These are phyloP conservation scores for Pachyuromys duprasi DNA, from an alignment of 2,797 vertebrate genomes.

Conservation along the genomic window DNA sequence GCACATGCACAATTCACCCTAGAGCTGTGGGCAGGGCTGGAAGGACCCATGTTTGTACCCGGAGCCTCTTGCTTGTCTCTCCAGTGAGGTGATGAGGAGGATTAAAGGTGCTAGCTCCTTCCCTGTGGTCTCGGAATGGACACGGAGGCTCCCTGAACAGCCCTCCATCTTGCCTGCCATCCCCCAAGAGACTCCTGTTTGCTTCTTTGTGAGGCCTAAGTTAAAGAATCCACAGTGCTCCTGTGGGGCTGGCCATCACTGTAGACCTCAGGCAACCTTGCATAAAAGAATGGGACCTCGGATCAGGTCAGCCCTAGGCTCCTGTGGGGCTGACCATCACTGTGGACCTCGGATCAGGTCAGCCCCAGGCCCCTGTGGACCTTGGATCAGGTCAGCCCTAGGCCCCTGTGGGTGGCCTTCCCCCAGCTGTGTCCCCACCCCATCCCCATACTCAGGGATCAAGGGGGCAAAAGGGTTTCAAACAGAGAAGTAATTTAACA, in stretches of 20 bases:
- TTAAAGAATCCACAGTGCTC: background rate
- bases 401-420: accelerated
- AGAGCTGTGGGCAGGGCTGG: accelerated
- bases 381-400: accelerated
- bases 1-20: background rate
- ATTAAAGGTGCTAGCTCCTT: background rate
- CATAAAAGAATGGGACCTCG: background rate
- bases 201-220: background rate
- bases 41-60: accelerated
- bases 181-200: too few relatives aligned
- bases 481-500: background rate
- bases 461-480: background rate
- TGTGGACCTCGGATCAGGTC: too few relatives aligned
- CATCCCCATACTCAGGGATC: background rate
- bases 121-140: accelerated
- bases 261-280: background rate
- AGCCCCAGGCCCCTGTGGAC: accelerated
- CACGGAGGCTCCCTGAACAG: background rate
- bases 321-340: too few relatives aligned
- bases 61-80: background rate
- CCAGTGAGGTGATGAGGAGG: background rate
- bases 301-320: accelerated
- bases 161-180: background rate
- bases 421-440: background rate
- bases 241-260: background rate